Evolutionary conservation across 23 tunicate genomes (phyloP), one percentile per base, ranked within the genome.

Genomic region (Botrylloides violaceus): DNA sequence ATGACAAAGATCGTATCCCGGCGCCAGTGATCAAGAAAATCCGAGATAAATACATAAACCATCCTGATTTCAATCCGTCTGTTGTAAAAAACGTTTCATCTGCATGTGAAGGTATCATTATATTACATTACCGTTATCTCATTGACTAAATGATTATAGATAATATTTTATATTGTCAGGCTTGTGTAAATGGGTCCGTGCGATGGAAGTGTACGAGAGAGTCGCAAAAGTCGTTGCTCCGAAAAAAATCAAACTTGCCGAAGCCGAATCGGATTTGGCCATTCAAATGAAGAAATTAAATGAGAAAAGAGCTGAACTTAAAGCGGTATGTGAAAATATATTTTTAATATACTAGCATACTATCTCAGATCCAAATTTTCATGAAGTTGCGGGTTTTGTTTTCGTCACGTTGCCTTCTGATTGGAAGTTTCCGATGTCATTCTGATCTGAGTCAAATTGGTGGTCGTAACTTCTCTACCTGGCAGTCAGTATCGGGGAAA

Each of bases 141-240:
- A 47, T 12, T 12, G 18, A 47, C 18, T 47, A 47, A 47, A 47
- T 47, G 18, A 47, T 12, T 47, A n/a, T n/a, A n/a, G n/a, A n/a
- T n/a, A n/a, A n/a, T n/a, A n/a, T n/a, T n/a, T n/a, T n/a, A n/a
- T n/a, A n/a, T 9, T 1, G 1, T 25, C 34, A 88, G 96, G 96
- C 58, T 53, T 92, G 77, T 85, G 92, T 61, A 84, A 80, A 59
- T 92, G 98, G 98, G 92, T 92, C 29, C 65, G 84, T n/a, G 98
- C 98, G 31, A 92, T 92, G 98, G 98, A 92, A 43, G 86, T 92
- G 20, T 92, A 92, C 29, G 98, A 92, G 37, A 68, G 93, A 22
- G 98, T 91, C 21, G 98, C 98, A 2, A 91, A 91, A 59, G 98
- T 91, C 36, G 98, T 91, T 6, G 98, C 98, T 39, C 98, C 98